Percentiles rank a stretch among this genome's conserved stretches.
phyloP scores from a whole-genome alignment of 2,797 vertebrate species.

The Premnoplex brunnescens region DNA sequence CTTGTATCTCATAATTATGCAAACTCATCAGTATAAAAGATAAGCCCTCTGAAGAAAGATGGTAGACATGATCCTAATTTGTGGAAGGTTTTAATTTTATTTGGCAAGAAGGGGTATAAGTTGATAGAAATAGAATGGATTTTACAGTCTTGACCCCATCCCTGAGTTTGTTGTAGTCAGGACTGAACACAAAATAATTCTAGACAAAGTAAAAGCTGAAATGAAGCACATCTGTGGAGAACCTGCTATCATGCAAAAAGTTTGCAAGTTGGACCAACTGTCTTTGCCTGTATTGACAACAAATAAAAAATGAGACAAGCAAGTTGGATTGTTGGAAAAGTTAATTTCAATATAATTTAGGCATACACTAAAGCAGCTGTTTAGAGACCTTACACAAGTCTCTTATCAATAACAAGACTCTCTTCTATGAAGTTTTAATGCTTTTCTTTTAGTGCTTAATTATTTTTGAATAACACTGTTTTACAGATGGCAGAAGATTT shows the following conservation, averaged over 20 bases:
- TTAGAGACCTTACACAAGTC: background rate
- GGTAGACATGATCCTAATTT: background rate
- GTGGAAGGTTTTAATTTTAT: background rate
- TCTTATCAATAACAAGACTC: background rate
- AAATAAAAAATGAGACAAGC: background rate
- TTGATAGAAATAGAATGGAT: background rate
- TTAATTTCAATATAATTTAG: background rate
- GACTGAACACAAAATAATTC: background rate
- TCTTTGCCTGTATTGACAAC: background rate
- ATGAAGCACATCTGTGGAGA: background rate
- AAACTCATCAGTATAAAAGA: background rate
- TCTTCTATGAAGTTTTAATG: background rate
- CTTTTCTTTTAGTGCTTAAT: background rate
- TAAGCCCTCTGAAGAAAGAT: background rate
- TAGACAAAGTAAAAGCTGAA: background rate
- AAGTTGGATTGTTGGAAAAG: background rate
- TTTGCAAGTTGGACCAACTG: background rate
- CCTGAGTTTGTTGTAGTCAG: background rate
- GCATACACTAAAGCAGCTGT: background rate
- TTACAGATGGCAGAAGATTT: constrained; percentile 91
- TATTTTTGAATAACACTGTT: constrained; percentile 31
- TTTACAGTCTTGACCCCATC: background rate
- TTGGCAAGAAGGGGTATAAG: background rate
- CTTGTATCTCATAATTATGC: background rate
- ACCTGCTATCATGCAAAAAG: background rate